phyloP scores from a whole-genome alignment of 2,113 vertebrate genomes.

The Tupaia tana region DNA sequence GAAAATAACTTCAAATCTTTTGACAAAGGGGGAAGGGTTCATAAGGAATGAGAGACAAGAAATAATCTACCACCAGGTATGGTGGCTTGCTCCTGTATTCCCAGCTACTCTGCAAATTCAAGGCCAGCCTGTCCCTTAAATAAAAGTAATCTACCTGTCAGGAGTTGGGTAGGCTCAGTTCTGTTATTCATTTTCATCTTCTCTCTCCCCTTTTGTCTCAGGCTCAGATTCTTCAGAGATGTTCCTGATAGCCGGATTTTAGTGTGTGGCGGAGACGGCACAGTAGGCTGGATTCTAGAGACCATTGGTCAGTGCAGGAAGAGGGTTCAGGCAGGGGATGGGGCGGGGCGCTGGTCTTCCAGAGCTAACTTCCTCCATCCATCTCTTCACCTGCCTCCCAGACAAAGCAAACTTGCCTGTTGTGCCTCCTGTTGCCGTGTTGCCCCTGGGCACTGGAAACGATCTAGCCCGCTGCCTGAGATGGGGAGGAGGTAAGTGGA shows the following conservation, averaged over 20 bases:
- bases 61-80: neutral
- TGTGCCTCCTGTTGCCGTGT: slow-evolving; percentile 93
- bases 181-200: neutral
- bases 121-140: no score
- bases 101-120: no score
- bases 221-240: slow-evolving; percentile 94
- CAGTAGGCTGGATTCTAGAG: slow-evolving; percentile 96
- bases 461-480: slow-evolving; percentile 95
- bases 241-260: slow-evolving; percentile 92
- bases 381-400: slow-evolving; percentile 72
- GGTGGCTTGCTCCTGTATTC: no score
- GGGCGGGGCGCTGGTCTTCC: neutral
- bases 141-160: neutral
- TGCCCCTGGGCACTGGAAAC: slow-evolving; percentile 96
- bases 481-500: slow-evolving; percentile 94
- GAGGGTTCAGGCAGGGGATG: neutral
- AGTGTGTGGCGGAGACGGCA: slow-evolving; percentile 95
- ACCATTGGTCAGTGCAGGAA: slow-evolving; percentile 90
- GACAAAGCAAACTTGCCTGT: slow-evolving; percentile 91
- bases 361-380: neutral
- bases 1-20: neutral
- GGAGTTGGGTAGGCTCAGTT: neutral
- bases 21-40: neutral
- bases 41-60: slow-evolving; percentile 12
- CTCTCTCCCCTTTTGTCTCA: slow-evolving; percentile 85